Base-by-base conservation (phyloP, 2,888 invertebrate genomes). In the Penaeus monodon region DNA sequence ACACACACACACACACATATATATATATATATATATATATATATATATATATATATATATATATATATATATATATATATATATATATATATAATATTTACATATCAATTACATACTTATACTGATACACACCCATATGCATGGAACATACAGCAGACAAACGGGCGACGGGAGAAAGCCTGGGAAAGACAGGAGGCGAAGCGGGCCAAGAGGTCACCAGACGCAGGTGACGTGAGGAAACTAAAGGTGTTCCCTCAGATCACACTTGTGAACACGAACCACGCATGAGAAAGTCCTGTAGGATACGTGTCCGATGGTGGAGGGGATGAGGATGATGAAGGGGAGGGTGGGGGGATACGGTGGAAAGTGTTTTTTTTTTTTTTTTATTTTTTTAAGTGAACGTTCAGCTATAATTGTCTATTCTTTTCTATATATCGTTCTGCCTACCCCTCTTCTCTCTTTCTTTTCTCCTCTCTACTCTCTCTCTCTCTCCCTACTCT, bases 31-130 rank as follows among this genome's bases (percentile, higher is more conserved):
- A 24, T 70, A 24, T 70, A 7, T 70, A 24, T 70, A 6, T 70
- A 24, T 70, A 24, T 70, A 24, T 70, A 24, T 70, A 24, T 24
- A 14, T 68, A 22, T 68, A 22, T 68, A 3, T 24, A 22, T 68
- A 22, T 68, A 22, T 68, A 14, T 68, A 22, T 68, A 22, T 68
- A 14, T 70, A 24, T 70, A 24, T 70, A 70, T 70, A 24, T 70
- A n/a, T n/a, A n/a, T n/a, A 70, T 22, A 70, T 22, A 70, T 22
- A 70, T 70, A n/a, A 70, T n/a, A 70, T n/a, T n/a, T 70, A 70
- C 22, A 70, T 17, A 70, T 70, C n/a, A 70, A 20, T 17, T n/a
- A 24, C 22, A 6, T 24, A 27, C 24, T 27, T 70, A 70, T 70
- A 70, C 0, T 29, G 27, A 70, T 70, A 70, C 33, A 70, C 7